phyloP scores from a whole-genome alignment of 2,888 invertebrate genomes.

The Drosophila diplacantha region DNA sequence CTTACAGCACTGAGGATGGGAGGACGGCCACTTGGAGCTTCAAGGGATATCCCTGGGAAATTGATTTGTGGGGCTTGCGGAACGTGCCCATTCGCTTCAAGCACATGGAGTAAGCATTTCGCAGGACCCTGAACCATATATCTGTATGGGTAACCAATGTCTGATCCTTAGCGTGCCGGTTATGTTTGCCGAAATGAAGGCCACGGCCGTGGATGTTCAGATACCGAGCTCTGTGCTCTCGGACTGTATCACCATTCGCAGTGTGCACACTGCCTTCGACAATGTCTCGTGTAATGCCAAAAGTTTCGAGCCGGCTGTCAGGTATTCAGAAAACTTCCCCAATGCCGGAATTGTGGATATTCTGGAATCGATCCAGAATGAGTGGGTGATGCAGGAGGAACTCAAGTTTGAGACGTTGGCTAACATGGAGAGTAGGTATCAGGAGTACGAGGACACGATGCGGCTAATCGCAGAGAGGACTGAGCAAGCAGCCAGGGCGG shows the following conservation, averaged over 20 bases:
- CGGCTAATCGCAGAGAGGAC: constrained; percentile 28
- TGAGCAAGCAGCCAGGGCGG: constrained; percentile 25
- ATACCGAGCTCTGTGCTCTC: constrained; percentile 65
- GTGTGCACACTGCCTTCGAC: constrained; percentile 68
- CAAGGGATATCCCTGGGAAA: constrained; percentile 50
- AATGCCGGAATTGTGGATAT: constrained; percentile 57
- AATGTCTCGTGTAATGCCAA: constrained; percentile 63
- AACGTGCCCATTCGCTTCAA: constrained; percentile 68
- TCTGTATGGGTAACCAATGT: neutral
- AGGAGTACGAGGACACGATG: constrained; percentile 61
- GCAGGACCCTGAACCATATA: neutral
- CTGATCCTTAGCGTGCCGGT: constrained; percentile 49
- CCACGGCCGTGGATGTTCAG: constrained; percentile 44
- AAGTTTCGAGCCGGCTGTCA: constrained; percentile 48
- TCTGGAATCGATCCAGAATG: constrained; percentile 53
- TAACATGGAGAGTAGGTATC: constrained; percentile 47
- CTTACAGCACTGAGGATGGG: constrained; percentile 55
- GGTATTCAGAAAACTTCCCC: constrained; percentile 15
- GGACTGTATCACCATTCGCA: constrained; percentile 68
- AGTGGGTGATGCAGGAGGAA: constrained; percentile 63
- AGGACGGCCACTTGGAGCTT: constrained; percentile 59
- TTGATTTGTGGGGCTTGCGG: constrained; percentile 73
- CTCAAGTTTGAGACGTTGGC: constrained; percentile 56
- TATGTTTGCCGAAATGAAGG: constrained; percentile 52
- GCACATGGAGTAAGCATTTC: constrained; percentile 55